These are phyloP conservation scores for Caenorhabditis auriculariae DNA, from an alignment of 2,888 invertebrate genomes.

Conservation along the genomic window DNA sequence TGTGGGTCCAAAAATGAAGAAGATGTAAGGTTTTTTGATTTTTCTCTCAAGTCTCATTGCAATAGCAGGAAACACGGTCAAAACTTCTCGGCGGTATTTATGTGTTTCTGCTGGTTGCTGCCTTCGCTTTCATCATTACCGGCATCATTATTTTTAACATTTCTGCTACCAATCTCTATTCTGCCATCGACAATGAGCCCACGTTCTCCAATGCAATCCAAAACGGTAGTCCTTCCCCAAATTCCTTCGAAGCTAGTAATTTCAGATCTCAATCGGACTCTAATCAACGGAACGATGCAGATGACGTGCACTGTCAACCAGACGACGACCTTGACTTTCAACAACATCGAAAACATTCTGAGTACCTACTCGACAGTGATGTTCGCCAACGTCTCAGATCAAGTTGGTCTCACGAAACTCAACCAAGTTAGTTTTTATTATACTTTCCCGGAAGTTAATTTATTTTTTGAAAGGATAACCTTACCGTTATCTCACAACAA, in stretches of 20 bases:
- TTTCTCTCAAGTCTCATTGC: background rate
- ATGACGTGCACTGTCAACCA: slow-evolving; percentile 18
- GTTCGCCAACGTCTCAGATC: background rate
- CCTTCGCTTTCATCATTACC: slow-evolving; percentile 27
- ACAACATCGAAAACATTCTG: slow-evolving; percentile 1
- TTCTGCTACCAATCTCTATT: slow-evolving; percentile 18
- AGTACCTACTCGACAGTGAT: slow-evolving; percentile 3
- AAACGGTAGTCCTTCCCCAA: background rate
- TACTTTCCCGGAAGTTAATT: too few species aligned
- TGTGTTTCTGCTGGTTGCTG: slow-evolving; percentile 8
- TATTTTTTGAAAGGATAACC: too few species aligned
- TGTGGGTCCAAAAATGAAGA: slow-evolving; percentile 26
- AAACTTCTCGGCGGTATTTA: slow-evolving; percentile 1
- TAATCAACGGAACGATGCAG: slow-evolving; percentile 14
- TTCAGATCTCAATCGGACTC: slow-evolving; percentile 19
- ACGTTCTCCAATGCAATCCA: slow-evolving; percentile 10
- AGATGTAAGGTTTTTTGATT: slow-evolving; percentile 2
- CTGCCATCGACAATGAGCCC: slow-evolving; percentile 14
- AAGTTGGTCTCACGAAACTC: background rate
- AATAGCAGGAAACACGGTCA: background rate
- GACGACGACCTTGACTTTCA: slow-evolving; percentile 16
- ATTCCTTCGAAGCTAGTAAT: background rate
- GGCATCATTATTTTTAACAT: slow-evolving; percentile 30
- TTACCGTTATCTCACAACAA: too few species aligned
- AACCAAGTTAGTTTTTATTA: too few species aligned